Percentiles rank a stretch among this genome's conserved stretches.
Evolutionary conservation across 2,888 invertebrate species (phyloP).

Genomic region (Caenorhabditis afra): DNA sequence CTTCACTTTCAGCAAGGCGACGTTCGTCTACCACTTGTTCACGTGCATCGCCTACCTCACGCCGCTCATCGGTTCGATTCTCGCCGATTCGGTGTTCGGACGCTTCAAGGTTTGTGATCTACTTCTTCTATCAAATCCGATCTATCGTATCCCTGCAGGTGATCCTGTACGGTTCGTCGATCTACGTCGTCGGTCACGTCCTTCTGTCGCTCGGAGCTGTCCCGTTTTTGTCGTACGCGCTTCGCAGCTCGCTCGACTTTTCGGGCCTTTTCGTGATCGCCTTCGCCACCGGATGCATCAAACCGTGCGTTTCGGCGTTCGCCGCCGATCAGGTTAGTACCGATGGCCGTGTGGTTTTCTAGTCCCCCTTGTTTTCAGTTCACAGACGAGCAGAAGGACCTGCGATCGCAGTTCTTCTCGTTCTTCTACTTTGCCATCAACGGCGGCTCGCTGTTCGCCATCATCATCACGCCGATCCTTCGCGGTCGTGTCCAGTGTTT

Average conservation of each 20-base stretch:
- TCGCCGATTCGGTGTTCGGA: slow-evolving; percentile 88
- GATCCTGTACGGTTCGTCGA: slow-evolving; percentile 84
- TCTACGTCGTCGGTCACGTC: slow-evolving; percentile 82
- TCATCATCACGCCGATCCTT: slow-evolving; percentile 78
- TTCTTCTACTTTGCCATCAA: slow-evolving; percentile 96
- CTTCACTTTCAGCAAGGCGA: slow-evolving; percentile 86
- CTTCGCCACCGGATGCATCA: slow-evolving; percentile 94
- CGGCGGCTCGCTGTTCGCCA: slow-evolving; percentile 83
- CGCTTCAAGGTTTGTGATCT: slow-evolving; percentile 60
- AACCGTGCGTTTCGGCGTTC: slow-evolving; percentile 95
- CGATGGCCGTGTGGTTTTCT: background rate
- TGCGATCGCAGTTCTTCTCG: slow-evolving; percentile 91
- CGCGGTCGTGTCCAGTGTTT: slow-evolving; percentile 78
- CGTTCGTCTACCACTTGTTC: slow-evolving; percentile 92
- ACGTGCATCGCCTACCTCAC: slow-evolving; percentile 93
- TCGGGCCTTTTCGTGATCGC: slow-evolving; percentile 88
- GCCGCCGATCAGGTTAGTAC: slow-evolving; percentile 87
- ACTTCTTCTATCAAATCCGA: too few species aligned
- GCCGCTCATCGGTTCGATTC: slow-evolving; percentile 91
- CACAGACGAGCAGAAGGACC: slow-evolving; percentile 84
- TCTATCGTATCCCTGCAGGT: slow-evolving; percentile 45
- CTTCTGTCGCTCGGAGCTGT: slow-evolving; percentile 82
- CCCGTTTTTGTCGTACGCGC: slow-evolving; percentile 73
- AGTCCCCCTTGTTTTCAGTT: slow-evolving; percentile 72
- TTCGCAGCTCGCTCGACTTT: slow-evolving; percentile 81